Conservation (phyloP, 2,888 invertebrate species). For the Thecophora atra region DNA sequence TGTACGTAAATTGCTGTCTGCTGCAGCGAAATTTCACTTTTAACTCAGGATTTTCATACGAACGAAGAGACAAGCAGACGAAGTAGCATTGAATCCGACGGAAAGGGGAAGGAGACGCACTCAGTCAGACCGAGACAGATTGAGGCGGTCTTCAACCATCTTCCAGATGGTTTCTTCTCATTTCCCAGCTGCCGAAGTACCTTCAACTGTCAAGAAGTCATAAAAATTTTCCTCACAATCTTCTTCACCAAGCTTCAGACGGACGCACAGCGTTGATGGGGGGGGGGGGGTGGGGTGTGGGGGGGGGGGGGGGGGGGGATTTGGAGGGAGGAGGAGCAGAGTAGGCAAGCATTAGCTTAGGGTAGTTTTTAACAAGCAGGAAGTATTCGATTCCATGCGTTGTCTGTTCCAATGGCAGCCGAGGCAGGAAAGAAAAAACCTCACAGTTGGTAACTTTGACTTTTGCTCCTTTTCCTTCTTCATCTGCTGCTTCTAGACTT, state of each 20-base stretch:
- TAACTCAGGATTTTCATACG: neutral
- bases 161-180: neutral
- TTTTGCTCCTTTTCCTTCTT: neutral
- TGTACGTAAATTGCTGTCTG: neutral
- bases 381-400: conserved; percentile 10
- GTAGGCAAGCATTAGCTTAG: neutral
- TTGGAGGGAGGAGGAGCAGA: neutral
- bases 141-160: neutral
- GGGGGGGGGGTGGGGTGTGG: neutral
- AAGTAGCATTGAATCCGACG: neutral
- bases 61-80: neutral
- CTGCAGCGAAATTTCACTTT: conserved; percentile 9
- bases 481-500: neutral
- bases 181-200: conserved; percentile 24
- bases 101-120: neutral
- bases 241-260: conserved; percentile 23
- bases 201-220: conserved; percentile 48
- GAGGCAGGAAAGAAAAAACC: neutral
- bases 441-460: neutral
- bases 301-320: neutral
- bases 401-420: neutral
- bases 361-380: neutral
- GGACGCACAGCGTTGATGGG: neutral
- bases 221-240: conserved; percentile 46
- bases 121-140: neutral